A percentile compares a stretch with the other conserved stretches of the same genome.
Evolutionary conservation across 1,140 invertebrate species (phyloP).

Genomic region (Phthorimaea operculella): DNA sequence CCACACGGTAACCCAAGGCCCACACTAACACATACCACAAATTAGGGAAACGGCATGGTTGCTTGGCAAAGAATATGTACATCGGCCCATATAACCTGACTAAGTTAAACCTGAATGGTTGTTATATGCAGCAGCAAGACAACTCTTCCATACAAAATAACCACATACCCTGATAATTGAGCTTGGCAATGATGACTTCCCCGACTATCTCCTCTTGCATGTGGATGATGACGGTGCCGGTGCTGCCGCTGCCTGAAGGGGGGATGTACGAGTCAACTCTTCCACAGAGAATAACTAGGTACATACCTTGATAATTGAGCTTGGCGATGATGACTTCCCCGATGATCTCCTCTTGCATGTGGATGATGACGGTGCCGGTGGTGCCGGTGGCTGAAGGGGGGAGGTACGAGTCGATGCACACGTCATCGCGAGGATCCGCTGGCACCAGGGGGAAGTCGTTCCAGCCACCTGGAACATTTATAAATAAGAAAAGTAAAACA

Average conservation of each 20-base stretch:
- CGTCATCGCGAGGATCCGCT: constrained; percentile 31
- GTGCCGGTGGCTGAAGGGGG: constrained; percentile 1
- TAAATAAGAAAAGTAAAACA: no score
- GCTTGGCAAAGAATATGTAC: no score
- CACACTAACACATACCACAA: no score
- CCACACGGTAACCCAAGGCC: no score
- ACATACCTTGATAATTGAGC: constrained; percentile 58
- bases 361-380: constrained; percentile 36
- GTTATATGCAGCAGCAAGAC: no score
- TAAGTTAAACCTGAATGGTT: no score
- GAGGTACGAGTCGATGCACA: constrained; percentile 40
- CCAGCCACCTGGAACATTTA: constrained; percentile 28
- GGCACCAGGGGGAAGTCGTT: constrained; percentile 39
- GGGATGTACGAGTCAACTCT: no score
- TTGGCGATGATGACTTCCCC: constrained; percentile 50
- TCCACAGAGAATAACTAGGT: no score
- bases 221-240: constrained; percentile 38
- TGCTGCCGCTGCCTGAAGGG: background rate
- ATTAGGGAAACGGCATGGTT: no score
- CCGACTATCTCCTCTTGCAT: constrained; percentile 60
- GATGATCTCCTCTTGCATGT: constrained; percentile 58
- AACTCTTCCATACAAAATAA: no score
- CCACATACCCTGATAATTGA: constrained; percentile 40
- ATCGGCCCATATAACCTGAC: no score
- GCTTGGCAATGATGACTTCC: no score